Evolutionary conservation across 2,113 vertebrate species (phyloP).

Genomic region (Macrotus californicus): DNA sequence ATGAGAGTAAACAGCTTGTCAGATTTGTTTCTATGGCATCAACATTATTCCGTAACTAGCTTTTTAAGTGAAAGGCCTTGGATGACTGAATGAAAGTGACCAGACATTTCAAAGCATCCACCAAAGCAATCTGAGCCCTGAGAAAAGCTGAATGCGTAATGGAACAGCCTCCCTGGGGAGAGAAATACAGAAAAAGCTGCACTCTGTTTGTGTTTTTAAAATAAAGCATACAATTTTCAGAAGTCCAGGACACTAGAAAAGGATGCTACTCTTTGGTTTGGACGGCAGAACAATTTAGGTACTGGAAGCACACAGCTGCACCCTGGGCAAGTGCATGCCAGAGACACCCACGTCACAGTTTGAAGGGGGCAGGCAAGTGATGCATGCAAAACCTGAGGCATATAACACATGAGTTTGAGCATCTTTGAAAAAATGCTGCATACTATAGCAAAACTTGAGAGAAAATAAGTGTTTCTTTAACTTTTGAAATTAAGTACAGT

Average conservation of each 20-base stretch:
- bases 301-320: background rate
- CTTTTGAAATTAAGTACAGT: slow-evolving; percentile 32
- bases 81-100: slow-evolving; percentile 42
- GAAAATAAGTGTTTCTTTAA: slow-evolving; percentile 26
- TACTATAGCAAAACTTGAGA: background rate
- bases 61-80: slow-evolving; percentile 46
- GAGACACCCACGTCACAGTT: background rate
- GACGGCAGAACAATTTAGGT: background rate
- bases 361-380: background rate
- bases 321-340: background rate
- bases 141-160: slow-evolving; percentile 38
- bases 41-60: slow-evolving; percentile 32
- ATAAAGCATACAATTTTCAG: background rate
- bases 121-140: slow-evolving; percentile 6
- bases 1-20: background rate
- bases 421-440: slow-evolving; percentile 7
- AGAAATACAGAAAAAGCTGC: background rate
- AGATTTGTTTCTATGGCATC: background rate
- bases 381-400: background rate
- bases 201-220: slow-evolving; percentile 45
- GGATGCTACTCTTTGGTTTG: background rate
- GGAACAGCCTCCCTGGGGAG: slow-evolving; percentile 33
- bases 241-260: background rate
- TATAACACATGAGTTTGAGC: background rate
- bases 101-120: slow-evolving; percentile 48